Evolutionary conservation across 2,888 invertebrate genomes (phyloP).

Genomic region (Hemicrepidius hirtus): DNA sequence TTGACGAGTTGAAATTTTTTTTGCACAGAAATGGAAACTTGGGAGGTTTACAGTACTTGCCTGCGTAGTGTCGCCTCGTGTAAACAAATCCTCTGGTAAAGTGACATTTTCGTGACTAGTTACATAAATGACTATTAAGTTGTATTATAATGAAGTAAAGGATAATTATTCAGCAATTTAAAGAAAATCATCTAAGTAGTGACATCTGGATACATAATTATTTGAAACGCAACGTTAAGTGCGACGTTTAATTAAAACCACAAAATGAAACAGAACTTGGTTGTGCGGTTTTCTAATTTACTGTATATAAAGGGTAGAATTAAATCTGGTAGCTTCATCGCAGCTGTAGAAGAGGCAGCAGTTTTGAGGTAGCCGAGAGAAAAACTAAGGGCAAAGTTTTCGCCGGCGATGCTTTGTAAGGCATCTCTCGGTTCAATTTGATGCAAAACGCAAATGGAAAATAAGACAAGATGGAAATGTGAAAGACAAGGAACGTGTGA

Average conservation of each 20-base stretch:
- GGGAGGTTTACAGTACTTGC: too few species aligned
- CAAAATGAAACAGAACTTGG: constrained; percentile 57
- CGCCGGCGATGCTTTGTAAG: constrained; percentile 26
- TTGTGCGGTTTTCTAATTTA: constrained; percentile 58
- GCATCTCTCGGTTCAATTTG: constrained; percentile 37
- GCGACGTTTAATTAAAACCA: constrained; percentile 59
- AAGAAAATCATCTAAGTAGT: constrained; percentile 38
- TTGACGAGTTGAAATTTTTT: too few species aligned
- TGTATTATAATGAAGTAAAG: not conserved
- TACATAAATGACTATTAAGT: too few species aligned
- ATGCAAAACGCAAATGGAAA: constrained; percentile 45
- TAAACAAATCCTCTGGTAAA: too few species aligned
- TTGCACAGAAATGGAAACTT: too few species aligned
- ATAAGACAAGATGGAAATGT: constrained; percentile 50
- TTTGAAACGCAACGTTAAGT: constrained; percentile 53
- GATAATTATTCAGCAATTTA: constrained; percentile 41
- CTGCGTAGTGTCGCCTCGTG: too few species aligned
- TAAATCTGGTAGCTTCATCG: constrained; percentile 47
- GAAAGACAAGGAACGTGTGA: constrained; percentile 49
- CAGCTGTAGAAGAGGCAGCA: constrained; percentile 26
- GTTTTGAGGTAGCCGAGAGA: constrained; percentile 37
- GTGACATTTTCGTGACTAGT: too few species aligned
- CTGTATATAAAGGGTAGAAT: constrained; percentile 50
- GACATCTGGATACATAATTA: constrained; percentile 54
- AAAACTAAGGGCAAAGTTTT: constrained; percentile 43